These are phyloP conservation scores for Ectropis grisescens DNA, from an alignment of 1,140 invertebrate species.

Conservation along the genomic window DNA sequence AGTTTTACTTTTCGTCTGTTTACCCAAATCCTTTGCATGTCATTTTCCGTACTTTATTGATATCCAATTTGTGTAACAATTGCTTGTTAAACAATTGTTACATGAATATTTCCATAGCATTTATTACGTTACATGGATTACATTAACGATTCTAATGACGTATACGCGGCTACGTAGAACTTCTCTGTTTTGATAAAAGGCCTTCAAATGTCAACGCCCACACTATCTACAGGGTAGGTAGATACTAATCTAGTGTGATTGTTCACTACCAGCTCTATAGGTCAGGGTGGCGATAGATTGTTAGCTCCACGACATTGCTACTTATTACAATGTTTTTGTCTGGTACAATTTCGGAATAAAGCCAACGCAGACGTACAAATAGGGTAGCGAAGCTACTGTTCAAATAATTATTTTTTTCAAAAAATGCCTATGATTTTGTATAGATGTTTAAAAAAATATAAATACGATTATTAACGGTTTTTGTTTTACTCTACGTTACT, in stretches of 20 bases:
- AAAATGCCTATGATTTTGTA: no score
- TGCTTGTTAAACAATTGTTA: constrained; percentile 11
- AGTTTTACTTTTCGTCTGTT: no score
- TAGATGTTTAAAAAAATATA: no score
- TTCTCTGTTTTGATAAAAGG: constrained; percentile 26
- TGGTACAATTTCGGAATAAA: no score
- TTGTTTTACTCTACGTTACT: no score
- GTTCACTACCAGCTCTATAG: constrained; percentile 29
- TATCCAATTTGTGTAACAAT: no score
- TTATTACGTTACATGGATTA: constrained; percentile 6
- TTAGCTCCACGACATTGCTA: constrained; percentile 25
- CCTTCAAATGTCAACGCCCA: constrained; percentile 21
- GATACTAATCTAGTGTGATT: constrained; percentile 15
- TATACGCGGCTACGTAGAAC: constrained; percentile 3
- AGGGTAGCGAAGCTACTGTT: no score
- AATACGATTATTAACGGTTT: no score
- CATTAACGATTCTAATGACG: constrained; percentile 3
- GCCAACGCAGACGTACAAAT: no score
- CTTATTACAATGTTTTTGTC: constrained; percentile 4
- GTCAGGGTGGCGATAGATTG: constrained; percentile 36
- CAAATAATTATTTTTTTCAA: no score
- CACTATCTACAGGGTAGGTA: constrained; percentile 19
- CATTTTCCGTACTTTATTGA: no score
- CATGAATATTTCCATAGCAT: constrained; percentile 8
- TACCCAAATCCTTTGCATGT: no score